Base-by-base conservation (phyloP, 1,140 invertebrate genomes). In the Saxidomus purpurata region DNA sequence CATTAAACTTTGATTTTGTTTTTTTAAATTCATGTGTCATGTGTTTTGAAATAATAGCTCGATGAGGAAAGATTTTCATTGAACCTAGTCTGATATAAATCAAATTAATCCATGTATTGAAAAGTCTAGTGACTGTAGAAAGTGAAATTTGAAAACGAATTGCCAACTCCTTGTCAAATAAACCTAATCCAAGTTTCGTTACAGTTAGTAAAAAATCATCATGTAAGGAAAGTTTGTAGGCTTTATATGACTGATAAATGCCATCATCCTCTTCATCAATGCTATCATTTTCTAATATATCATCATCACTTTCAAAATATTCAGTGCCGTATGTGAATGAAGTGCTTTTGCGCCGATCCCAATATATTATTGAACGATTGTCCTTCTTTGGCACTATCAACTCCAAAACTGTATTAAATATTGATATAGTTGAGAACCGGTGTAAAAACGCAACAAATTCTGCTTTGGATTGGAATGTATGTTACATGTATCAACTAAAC, bases 21-120 rank as follows among this genome's bases (percentile, higher is more conserved):
- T n/a, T n/a, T 82, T 79, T 79, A 19, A 79, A 79, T 2, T 49
- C 76, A 25, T 1, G 22, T 25, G 76, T 79, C 47, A 79, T 79
- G 36, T 79, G 22, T 49, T 79, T 79, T 52, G 31, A 79, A 79
- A 79, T 79, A 6, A 52, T 79, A 38, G 49, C 28, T 3, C 76
- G 6, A 79, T 79, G 76, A 28, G 76, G 76, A 55, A 79, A 79
- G 19, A 79, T 79, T 25, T 49, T 28, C n/a, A 79, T 79, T 28
- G 76, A 79, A n/a, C 76, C 38, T 25, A 79, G 28, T 79, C 19
- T 49, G 6, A 79, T 15, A 25, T 28, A 79, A 25, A 79, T 79
- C 25, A 79, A 79, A 79, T 40, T 40, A 0, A 79, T 49, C 76
- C 43, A 47, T 40, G 76, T 79, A 3, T 52, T 79, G 49, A 79